Percentiles rank a stretch among this genome's conserved stretches.
These are phyloP conservation scores for Thymelicus lineola DNA, from an alignment of 2,888 invertebrate genomes.

Conservation along the genomic window DNA sequence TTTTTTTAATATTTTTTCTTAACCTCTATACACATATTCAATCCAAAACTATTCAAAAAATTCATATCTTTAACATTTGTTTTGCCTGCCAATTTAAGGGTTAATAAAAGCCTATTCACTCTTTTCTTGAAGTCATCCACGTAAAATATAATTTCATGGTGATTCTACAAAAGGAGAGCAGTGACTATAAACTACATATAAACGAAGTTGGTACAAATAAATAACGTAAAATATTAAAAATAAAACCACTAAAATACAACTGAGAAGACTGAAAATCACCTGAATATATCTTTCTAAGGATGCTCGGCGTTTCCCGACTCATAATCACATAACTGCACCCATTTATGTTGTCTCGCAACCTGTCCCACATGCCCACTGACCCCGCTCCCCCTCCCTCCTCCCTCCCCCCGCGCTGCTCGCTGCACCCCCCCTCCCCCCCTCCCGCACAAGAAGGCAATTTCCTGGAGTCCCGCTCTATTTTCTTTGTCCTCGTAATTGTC, in stretches of 20 bases:
- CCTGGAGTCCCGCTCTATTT: slow-evolving; percentile 27
- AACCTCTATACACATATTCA: too few species aligned
- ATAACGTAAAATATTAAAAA: not conserved
- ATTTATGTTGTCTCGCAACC: slow-evolving; percentile 18
- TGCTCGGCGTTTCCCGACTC: not conserved
- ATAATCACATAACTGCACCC: slow-evolving; percentile 17
- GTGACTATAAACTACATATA: too few species aligned
- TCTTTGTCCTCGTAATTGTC: slow-evolving; percentile 30
- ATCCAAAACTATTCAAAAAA: too few species aligned
- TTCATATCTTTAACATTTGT: too few species aligned
- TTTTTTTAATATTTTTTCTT: too few species aligned
- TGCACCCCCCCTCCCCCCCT: slow-evolving; percentile 10
- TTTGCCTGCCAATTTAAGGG: too few species aligned
- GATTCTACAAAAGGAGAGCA: too few species aligned
- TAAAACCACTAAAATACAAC: not conserved
- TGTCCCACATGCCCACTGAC: slow-evolving; percentile 19
- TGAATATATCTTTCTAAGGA: not conserved
- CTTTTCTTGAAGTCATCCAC: too few species aligned
- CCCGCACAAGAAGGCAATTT: slow-evolving; percentile 23
- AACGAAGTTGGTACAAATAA: too few species aligned
- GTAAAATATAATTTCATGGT: too few species aligned
- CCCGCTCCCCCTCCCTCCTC: not conserved
- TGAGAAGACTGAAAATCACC: not conserved
- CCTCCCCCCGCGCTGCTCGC: not conserved
- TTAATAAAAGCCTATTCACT: too few species aligned